Conservation (phyloP, 2,113 vertebrate species). For the Hemicordylus capensis region DNA sequence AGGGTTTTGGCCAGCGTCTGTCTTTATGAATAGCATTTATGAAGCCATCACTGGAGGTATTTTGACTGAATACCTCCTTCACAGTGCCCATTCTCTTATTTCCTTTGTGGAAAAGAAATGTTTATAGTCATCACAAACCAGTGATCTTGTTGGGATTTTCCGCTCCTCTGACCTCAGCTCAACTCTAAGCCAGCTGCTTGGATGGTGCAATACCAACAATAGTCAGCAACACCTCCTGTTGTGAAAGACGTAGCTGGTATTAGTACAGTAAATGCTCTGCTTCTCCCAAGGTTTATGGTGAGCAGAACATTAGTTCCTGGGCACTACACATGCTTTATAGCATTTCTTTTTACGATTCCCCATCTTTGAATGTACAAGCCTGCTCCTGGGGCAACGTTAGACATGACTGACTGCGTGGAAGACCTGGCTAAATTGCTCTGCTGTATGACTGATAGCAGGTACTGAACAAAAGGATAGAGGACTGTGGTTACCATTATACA, state of each 20-base stretch:
- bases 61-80: neutral
- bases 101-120: neutral
- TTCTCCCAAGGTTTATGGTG: neutral
- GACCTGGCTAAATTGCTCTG: neutral
- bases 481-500: neutral
- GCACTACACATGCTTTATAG: constrained; percentile 30
- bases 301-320: constrained; percentile 41
- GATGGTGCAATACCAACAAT: neutral
- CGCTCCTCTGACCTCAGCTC: neutral
- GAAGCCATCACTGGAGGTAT: neutral
- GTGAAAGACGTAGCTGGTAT: constrained; percentile 1
- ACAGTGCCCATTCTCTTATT: neutral
- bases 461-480: constrained; percentile 4
- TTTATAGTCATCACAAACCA: neutral
- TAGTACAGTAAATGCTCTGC: neutral
- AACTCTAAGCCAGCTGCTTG: neutral
- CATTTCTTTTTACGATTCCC: constrained; percentile 30
- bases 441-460: neutral
- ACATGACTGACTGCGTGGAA: neutral
- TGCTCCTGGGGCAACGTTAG: rapidly evolving
- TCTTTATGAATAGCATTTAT: neutral
- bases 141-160: neutral
- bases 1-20: neutral
- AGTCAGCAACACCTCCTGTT: constrained; percentile 32
- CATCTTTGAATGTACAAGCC: neutral